Base-by-base conservation (phyloP, 1,140 invertebrate genomes). In the Chironomus striatipennis region DNA sequence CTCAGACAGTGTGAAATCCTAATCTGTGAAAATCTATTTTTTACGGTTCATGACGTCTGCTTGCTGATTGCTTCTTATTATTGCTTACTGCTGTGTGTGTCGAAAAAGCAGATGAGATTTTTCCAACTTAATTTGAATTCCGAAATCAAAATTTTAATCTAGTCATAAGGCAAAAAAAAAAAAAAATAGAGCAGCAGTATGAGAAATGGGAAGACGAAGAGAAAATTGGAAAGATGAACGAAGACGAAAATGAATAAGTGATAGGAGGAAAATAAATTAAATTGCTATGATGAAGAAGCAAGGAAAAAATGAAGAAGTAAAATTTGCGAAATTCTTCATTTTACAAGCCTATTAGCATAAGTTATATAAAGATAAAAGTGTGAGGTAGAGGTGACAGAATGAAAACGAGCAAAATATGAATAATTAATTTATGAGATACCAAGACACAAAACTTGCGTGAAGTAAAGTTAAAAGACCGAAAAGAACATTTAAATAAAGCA, bases 141-240 rank as follows among this genome's bases (percentile, higher is more conserved):
- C n/a, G 12, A 57, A 57, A 57, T 57, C 47, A 57, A 57, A 57
- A 57, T n/a, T 57, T 57, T 57, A 57, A 57, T 57, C 8, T 57
- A 34, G 47, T 1, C 15, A 12, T 57, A 12, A 57, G 5, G 8
- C 43, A 57, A 5, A 57, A 15, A 5, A 57, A n/a, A n/a, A n/a
- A n/a, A n/a, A n/a, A n/a, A n/a, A n/a, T n/a, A n/a, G n/a, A 57
- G 47, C 12, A 57, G n/a, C 47, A 12, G 47, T n/a, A 15, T 34
- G 24, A 34, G 24, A 1, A 34, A 34, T 34, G 5, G 5, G 24
- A 5, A 34, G 24, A 5, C 5, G 5, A 2, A 5, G 24, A 2
- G 24, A 34, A 34, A 34, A 34, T n/a, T n/a, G 24, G 24, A 34
- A 34, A 34, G 24, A 2, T 34, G 24, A 34, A 34, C 24, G 24